Conservation (phyloP, 2,797 vertebrate genomes). For the Erithacus rubecula region DNA sequence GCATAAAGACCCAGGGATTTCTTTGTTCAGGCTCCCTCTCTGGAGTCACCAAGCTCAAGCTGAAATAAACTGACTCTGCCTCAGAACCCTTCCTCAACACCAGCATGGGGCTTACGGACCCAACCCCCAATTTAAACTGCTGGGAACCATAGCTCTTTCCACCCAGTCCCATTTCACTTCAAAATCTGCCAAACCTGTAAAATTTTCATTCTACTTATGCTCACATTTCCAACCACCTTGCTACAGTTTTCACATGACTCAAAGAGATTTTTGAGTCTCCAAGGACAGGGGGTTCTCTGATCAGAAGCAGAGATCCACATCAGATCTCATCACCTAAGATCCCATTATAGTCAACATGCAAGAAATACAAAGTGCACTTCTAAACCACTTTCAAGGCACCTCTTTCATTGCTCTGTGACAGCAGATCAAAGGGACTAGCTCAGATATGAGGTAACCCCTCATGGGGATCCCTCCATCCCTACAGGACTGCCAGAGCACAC, state of each 20-base stretch:
- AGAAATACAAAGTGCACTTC: background rate
- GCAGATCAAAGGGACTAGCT: background rate
- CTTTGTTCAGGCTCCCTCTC: background rate
- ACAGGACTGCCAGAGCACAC: background rate
- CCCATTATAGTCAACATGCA: fast-evolving
- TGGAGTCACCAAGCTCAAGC: background rate
- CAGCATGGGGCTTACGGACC: background rate
- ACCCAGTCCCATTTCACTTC: fast-evolving
- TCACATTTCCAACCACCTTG: background rate
- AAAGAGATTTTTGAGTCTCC: background rate
- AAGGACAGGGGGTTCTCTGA: background rate
- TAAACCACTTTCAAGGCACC: background rate
- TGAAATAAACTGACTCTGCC: background rate
- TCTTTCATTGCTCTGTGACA: background rate
- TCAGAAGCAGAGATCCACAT: background rate
- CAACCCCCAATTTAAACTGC: background rate
- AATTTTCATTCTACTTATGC: background rate
- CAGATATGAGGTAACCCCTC: background rate
- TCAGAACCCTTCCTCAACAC: background rate
- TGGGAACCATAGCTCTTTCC: background rate
- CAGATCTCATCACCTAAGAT: background rate
- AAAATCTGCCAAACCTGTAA: background rate
- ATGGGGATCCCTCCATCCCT: background rate
- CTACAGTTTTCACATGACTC: background rate
- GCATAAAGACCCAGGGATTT: background rate